Evolutionary conservation across 2,113 vertebrate species (phyloP).

Genomic region (Paedocypris sp.): DNA sequence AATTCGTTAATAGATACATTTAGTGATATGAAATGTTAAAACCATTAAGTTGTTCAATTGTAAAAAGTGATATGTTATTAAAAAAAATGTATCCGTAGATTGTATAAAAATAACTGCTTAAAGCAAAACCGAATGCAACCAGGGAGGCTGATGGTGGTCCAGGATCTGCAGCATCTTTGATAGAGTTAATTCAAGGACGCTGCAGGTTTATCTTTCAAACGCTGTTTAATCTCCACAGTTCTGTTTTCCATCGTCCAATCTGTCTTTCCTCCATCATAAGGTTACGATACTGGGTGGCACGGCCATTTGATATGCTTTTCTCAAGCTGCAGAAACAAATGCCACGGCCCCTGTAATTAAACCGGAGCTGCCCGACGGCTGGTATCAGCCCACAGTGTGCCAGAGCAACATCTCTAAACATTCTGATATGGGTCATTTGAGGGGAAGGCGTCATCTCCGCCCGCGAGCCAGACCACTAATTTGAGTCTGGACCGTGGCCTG

Average conservation of each 20-base stretch:
- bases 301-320: slow-evolving; percentile 20
- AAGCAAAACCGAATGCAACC: too few relatives aligned
- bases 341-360: slow-evolving; percentile 34
- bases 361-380: slow-evolving; percentile 20
- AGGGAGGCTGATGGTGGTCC: too few relatives aligned
- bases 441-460: slow-evolving; percentile 37
- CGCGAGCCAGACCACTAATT: slow-evolving; percentile 40
- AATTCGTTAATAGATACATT: too few relatives aligned
- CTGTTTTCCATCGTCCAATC: not conserved
- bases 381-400: slow-evolving; percentile 26
- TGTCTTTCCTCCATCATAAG: not conserved
- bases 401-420: slow-evolving; percentile 34
- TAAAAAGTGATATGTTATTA: too few relatives aligned
- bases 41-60: too few relatives aligned
- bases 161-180: too few relatives aligned
- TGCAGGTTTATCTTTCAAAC: too few relatives aligned
- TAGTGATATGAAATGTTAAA: too few relatives aligned
- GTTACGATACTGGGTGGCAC: slow-evolving; percentile 19
- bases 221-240: too few relatives aligned
- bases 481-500: slow-evolving; percentile 30
- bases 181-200: too few relatives aligned
- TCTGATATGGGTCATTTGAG: slow-evolving; percentile 33
- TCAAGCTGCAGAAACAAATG: slow-evolving; percentile 35
- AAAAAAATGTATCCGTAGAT: too few relatives aligned
- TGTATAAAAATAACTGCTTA: too few relatives aligned